These are phyloP conservation scores for Sturnus vulgaris DNA, from an alignment of 2,113 vertebrate species.

Conservation along the genomic window DNA sequence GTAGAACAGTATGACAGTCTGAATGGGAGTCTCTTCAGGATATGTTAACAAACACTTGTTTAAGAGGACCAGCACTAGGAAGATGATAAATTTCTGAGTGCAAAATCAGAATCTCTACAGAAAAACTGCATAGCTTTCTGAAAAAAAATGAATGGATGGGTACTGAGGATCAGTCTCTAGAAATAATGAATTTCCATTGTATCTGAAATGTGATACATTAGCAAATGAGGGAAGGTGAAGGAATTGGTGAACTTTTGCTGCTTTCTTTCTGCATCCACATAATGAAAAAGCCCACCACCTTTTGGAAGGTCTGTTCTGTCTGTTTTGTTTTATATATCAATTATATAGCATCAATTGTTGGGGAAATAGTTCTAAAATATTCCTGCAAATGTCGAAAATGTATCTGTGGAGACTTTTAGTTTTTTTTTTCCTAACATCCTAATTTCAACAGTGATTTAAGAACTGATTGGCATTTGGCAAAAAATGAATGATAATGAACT, in stretches of 20 bases:
- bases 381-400: slow-evolving; percentile 27
- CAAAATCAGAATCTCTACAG: background rate
- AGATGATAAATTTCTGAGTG: background rate
- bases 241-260: background rate
- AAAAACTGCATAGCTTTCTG: background rate
- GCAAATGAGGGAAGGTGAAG: background rate
- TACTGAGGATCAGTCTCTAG: background rate
- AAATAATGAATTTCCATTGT: background rate
- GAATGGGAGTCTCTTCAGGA: background rate
- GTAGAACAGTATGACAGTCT: slow-evolving; percentile 7
- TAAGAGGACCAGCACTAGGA: background rate
- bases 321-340: slow-evolving; percentile 16
- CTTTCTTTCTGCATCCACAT: background rate
- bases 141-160: background rate
- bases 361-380: slow-evolving; percentile 32
- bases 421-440: background rate
- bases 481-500: slow-evolving; percentile 74
- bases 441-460: slow-evolving; percentile 71
- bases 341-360: slow-evolving; percentile 6
- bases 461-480: slow-evolving; percentile 77
- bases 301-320: background rate
- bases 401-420: background rate
- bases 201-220: background rate
- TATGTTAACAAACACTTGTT: slow-evolving; percentile 1
- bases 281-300: background rate